Evolutionary conservation across 2,888 invertebrate genomes (phyloP).

Genomic region (Xestia xanthographa): DNA sequence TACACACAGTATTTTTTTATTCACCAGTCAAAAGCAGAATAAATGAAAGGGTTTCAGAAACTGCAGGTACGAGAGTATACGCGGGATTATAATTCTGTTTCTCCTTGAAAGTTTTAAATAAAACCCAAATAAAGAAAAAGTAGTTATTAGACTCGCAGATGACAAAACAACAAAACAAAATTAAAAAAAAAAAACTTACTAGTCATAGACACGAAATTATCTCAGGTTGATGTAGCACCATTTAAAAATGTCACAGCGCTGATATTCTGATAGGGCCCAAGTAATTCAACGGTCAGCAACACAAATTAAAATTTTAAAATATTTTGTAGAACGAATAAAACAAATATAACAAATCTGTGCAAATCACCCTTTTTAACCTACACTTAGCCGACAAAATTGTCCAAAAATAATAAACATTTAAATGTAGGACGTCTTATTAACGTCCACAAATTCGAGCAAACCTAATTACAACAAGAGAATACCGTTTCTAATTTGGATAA

Average conservation of each 20-base stretch:
- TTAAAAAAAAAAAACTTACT: no score
- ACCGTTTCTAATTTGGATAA: conserved; percentile 46
- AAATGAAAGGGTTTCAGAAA: background rate
- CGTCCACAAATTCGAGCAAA: conserved; percentile 48
- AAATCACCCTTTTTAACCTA: background rate
- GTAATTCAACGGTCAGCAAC: no score
- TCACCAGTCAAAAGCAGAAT: background rate
- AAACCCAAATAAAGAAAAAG: background rate
- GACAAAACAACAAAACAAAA: no score
- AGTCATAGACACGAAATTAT: no score
- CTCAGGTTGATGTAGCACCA: no score
- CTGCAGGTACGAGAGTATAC: background rate
- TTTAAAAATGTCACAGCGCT: no score
- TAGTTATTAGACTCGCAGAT: no score
- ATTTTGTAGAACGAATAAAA: no score
- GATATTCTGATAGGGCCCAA: no score
- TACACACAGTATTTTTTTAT: conserved; percentile 17
- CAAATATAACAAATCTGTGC: background rate
- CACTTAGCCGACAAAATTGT: background rate
- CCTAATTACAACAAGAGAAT: conserved; percentile 46
- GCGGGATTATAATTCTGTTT: background rate
- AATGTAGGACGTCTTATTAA: conserved; percentile 33
- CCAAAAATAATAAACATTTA: conserved; percentile 26
- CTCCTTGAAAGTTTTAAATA: background rate
- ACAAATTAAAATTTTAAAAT: no score